Evolutionary conservation across 2,797 vertebrate genomes (phyloP), one percentile per base, ranked within the genome.

Genomic region (Salmo trutta): DNA sequence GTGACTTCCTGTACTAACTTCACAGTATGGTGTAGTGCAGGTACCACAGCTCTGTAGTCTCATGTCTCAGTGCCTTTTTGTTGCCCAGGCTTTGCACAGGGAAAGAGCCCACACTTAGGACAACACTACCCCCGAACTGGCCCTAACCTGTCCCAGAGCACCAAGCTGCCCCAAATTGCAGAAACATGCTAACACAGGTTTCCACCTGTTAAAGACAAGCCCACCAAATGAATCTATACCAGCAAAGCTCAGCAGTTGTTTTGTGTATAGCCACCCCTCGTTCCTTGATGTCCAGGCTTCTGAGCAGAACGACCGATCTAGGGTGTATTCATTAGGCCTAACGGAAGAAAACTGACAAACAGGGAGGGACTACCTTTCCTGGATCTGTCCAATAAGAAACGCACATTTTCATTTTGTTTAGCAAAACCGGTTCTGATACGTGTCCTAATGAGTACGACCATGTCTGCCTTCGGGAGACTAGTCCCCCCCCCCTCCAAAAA

Each of bases 351-450:
- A 47, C 41, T 47, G 41, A 47, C 41, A 47, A 47, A n/a, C 6
- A 3, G n/a, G 56, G 19, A 56, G 19, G 19, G n/a, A 59, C 19
- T 8, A 59, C 17, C 19, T 59, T 47, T 47, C 41, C 19, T 24
- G 24, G 59, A 24, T 24, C 21, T 14, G 21, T 64, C 59, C 59
- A 10, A 21, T 64, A 64, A 64, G 3, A 12, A 8, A 64, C 10
- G 1, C 41, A 47, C 2, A 47, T 12, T 12, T 3, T 47, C 10
- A 47, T 47, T 12, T 47, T 47, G 41, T 47, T 15, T 85, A 83
- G 83, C 90, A 91, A 91, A 87, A 80, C 75, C 87, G 89, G 88
- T 90, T 92, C 90, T 91, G 87, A 81, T 73, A 79, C 10, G 10
- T 29, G 82, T 86, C 24, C 24, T 27, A 29, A 29, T 29, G 64